Percentiles rank a stretch among this genome's conserved stretches.
Evolutionary conservation across 2,113 vertebrate genomes (phyloP).

Genomic region (Lepus americanus): DNA sequence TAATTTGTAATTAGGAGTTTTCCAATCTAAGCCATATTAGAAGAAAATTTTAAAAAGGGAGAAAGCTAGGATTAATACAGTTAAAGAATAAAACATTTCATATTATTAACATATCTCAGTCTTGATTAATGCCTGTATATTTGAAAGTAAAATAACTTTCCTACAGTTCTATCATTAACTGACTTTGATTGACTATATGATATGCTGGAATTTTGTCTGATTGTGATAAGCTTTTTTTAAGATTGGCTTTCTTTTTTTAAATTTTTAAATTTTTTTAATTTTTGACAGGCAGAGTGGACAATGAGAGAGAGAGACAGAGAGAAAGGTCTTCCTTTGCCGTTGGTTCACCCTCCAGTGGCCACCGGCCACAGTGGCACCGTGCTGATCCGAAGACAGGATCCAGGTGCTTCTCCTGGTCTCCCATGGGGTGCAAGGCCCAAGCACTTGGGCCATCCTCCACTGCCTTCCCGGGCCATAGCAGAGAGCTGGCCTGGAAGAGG

Average conservation of each 20-base stretch:
- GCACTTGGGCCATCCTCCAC: too few relatives aligned
- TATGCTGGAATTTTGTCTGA: constrained; percentile 35
- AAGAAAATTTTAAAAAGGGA: constrained; percentile 36
- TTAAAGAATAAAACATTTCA: constrained; percentile 23
- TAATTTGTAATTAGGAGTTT: constrained; percentile 51
- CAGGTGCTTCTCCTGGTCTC: too few relatives aligned
- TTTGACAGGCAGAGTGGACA: too few relatives aligned
- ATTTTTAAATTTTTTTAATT: too few relatives aligned
- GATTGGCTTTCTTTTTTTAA: background rate
- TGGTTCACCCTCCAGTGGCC: too few relatives aligned
- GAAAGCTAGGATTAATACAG: constrained; percentile 38
- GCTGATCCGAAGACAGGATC: too few relatives aligned
- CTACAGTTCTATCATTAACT: constrained; percentile 35
- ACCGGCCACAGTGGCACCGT: too few relatives aligned
- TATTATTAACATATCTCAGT: constrained; percentile 39
- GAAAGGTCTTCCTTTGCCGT: too few relatives aligned
- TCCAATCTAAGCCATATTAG: constrained; percentile 3
- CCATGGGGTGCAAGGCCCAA: too few relatives aligned
- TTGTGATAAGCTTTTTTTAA: constrained; percentile 17
- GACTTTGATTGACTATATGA: background rate
- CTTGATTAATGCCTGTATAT: background rate
- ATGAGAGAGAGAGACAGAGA: too few relatives aligned
- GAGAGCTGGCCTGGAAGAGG: too few relatives aligned
- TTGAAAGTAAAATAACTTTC: constrained; percentile 48
- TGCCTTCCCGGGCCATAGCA: too few relatives aligned